These are phyloP conservation scores for Vanessa cardui DNA, from an alignment of 2,888 invertebrate genomes.

Conservation along the genomic window DNA sequence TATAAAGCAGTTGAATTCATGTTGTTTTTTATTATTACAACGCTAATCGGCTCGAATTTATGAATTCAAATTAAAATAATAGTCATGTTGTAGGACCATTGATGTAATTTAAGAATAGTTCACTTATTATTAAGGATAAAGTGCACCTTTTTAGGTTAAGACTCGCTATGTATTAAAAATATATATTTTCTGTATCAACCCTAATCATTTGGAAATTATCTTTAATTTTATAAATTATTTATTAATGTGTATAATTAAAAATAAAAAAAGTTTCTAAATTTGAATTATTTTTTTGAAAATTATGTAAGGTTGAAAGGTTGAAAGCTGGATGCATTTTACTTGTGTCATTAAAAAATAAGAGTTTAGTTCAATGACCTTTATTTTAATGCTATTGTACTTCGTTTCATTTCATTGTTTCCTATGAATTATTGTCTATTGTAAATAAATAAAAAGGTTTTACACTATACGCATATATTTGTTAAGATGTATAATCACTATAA, in stretches of 20 bases:
- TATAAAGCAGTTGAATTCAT: not conserved
- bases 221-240: too few relatives aligned
- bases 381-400: too few relatives aligned
- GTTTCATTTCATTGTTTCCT: not conserved
- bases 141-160: slow-evolving; percentile 54
- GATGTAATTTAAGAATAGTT: slow-evolving; percentile 43
- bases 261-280: too few relatives aligned
- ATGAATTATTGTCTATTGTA: slow-evolving; percentile 45
- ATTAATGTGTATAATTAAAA: too few relatives aligned
- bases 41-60: slow-evolving; percentile 39
- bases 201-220: not conserved
- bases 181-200: not conserved
- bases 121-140: slow-evolving; percentile 49
- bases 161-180: slow-evolving; percentile 25
- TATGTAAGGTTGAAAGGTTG: too few relatives aligned
- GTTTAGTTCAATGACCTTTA: too few relatives aligned
- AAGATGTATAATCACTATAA: slow-evolving; percentile 62
- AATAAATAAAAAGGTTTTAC: slow-evolving; percentile 59
- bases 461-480: slow-evolving; percentile 56
- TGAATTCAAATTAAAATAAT: slow-evolving; percentile 32
- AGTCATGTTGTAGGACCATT: slow-evolving; percentile 52
- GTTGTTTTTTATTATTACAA: not conserved
- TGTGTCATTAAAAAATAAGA: too few relatives aligned
- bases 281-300: too few relatives aligned
- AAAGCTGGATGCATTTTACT: too few relatives aligned